Evolutionary conservation across 2,113 vertebrate genomes (phyloP).

Genomic region (Dipodomys stephensi): DNA sequence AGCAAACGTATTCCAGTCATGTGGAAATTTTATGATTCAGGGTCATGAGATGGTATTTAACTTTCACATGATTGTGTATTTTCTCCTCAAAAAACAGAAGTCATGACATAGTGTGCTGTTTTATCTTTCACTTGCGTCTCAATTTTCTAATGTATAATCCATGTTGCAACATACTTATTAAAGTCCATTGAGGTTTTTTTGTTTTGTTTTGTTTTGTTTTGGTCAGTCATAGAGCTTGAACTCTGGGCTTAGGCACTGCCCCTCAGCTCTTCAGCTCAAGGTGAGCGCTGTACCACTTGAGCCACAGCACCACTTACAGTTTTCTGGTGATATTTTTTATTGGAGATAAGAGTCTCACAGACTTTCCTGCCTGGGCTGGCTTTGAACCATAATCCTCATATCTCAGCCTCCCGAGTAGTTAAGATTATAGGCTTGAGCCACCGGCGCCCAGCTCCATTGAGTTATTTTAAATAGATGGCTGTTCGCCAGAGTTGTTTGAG

Average conservation of each 20-base stretch:
- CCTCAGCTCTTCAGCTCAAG: too few species aligned
- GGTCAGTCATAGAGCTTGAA: too few species aligned
- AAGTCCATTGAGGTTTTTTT: background rate
- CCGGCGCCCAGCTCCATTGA: too few species aligned
- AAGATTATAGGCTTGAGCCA: too few species aligned
- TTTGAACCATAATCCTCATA: too few species aligned
- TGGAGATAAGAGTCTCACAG: too few species aligned
- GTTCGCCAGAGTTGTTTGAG: constrained; percentile 3
- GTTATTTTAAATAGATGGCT: constrained; percentile 2
- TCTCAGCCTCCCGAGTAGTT: too few species aligned
- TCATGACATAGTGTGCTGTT: background rate
- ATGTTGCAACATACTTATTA: constrained; percentile 7
- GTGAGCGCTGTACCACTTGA: too few species aligned
- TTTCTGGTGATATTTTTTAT: too few species aligned
- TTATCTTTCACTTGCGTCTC: background rate
- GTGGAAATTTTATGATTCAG: background rate
- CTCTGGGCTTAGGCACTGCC: too few species aligned
- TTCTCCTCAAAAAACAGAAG: background rate
- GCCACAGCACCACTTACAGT: too few species aligned
- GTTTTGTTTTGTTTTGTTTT: background rate
- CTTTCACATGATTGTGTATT: background rate
- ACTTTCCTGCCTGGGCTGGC: too few species aligned
- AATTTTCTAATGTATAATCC: background rate
- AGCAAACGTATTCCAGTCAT: background rate
- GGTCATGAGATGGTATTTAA: background rate